Conservation (phyloP, 2,888 invertebrate genomes). For the Heliconius aoede region DNA sequence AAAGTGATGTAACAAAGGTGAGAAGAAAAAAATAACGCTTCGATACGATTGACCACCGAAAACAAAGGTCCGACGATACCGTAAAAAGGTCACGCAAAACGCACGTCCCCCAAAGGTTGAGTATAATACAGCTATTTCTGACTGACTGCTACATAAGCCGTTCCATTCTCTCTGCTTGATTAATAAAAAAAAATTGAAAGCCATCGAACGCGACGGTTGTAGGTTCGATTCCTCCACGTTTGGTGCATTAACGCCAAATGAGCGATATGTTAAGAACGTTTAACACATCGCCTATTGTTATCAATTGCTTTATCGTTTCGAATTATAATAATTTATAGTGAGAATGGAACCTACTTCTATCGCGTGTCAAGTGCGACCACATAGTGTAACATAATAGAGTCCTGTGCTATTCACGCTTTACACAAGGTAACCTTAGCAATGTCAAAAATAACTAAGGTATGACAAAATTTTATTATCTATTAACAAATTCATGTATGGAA, state of each 20-base stretch:
- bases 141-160: not conserved
- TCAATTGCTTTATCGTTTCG: too few relatives aligned
- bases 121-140: not conserved
- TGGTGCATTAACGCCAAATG: too few relatives aligned
- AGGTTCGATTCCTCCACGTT: not conserved
- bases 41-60: not conserved
- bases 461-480: conserved; percentile 35
- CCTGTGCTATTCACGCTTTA: not conserved
- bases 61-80: not conserved
- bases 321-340: too few relatives aligned
- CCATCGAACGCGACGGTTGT: not conserved
- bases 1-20: not conserved
- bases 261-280: too few relatives aligned
- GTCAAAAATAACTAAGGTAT: conserved; percentile 27
- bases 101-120: not conserved
- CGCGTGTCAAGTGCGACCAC: too few relatives aligned
- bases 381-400: not conserved
- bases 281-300: too few relatives aligned
- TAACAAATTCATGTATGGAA: conserved; percentile 33
- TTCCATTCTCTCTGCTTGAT: too few relatives aligned
- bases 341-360: too few relatives aligned
- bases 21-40: too few relatives aligned
- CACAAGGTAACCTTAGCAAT: conserved; percentile 25
- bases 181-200: not conserved
- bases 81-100: conserved; percentile 2